Evolutionary conservation across 2,888 invertebrate genomes (phyloP), one percentile per base, ranked within the genome.

Genomic region (Eucriotettix oculatus): DNA sequence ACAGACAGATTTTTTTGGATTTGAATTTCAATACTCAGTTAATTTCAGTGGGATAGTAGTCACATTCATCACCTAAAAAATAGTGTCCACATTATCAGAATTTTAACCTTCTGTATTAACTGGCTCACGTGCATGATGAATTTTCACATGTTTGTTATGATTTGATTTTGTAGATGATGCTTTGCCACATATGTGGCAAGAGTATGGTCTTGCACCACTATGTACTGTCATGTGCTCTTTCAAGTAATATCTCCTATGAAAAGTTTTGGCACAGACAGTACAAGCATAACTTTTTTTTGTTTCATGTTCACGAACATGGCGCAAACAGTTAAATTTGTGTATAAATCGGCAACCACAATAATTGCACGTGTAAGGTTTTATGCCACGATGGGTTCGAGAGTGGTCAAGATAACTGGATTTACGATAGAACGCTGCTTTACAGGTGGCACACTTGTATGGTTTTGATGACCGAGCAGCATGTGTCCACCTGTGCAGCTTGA

Each of bases 321-420:
- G 78, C 70, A 88, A 82, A 71, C 91, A 90, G 74, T 92, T 92
- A 73, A 88, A 90, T 71, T 91, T 91, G 62, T 90, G 78, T 63
- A 90, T 89, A 73, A 92, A 92, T 74, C 89, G 87, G 63, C 89
- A 87, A 53, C 92, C 92, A 74, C 92, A 92, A 72, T 88, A 85
- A 73, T 92, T 91, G 73, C 92, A 92, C 0, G 90, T 90, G 74
- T 85, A 92, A 1, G 90, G 91, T 58, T 87, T 80, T 54, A 89
- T 84, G 62, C 88, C 85, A 65, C 86, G 85, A 76, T 92, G 90
- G 44, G 90, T 82, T 74, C 90, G 87, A 82, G 90, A 85, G 73
- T 92, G 92, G 12, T 90, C 85, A 52, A 85, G 78, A 72, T 86
- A 87, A 70, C 90, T 90, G 43, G 85, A 78, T 68, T 87, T 85